phyloP scores from a whole-genome alignment of 37 sponge, comb jelly and placozoan species.

The Halichondria panicea region DNA sequence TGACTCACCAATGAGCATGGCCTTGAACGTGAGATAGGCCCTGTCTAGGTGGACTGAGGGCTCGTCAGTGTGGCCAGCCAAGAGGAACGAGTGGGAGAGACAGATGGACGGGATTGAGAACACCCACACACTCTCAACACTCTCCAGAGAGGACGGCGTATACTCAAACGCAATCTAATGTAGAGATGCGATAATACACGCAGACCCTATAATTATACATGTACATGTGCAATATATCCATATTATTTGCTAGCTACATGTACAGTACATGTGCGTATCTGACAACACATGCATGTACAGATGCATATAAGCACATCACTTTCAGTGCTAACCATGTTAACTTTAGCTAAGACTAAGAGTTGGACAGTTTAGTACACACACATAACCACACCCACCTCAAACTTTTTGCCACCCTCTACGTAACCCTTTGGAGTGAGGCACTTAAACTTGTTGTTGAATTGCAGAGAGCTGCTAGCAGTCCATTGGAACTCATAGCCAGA shows the following conservation, averaged over 20 bases:
- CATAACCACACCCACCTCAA: conserved; percentile 42
- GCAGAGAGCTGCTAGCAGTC: conserved; percentile 43
- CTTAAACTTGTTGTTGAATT: conserved; percentile 24
- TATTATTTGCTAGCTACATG: too few relatives aligned
- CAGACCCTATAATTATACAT: too few relatives aligned
- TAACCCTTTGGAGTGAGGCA: conserved; percentile 76
- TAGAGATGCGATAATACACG: not conserved
- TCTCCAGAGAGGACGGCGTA: conserved; percentile 50
- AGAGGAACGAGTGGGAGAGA: conserved; percentile 77
- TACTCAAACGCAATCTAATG: conserved; percentile 90
- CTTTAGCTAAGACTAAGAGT: too few relatives aligned
- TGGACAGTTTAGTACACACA: not conserved
- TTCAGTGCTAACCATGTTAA: too few relatives aligned
- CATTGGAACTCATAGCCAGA: conserved; percentile 84
- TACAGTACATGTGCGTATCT: too few relatives aligned
- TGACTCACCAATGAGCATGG: conserved; percentile 63
- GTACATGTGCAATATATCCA: too few relatives aligned
- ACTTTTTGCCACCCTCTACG: conserved; percentile 72
- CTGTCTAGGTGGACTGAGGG: conserved; percentile 87
- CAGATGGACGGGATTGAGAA: conserved; percentile 91
- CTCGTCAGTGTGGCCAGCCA: conserved; percentile 85
- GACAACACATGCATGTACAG: too few relatives aligned
- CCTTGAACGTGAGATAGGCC: conserved; percentile 84
- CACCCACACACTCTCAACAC: conserved; percentile 83
- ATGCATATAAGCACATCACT: too few relatives aligned